Conservation (phyloP, 2,113 vertebrate species). For the Poeciliopsis prolifica region DNA sequence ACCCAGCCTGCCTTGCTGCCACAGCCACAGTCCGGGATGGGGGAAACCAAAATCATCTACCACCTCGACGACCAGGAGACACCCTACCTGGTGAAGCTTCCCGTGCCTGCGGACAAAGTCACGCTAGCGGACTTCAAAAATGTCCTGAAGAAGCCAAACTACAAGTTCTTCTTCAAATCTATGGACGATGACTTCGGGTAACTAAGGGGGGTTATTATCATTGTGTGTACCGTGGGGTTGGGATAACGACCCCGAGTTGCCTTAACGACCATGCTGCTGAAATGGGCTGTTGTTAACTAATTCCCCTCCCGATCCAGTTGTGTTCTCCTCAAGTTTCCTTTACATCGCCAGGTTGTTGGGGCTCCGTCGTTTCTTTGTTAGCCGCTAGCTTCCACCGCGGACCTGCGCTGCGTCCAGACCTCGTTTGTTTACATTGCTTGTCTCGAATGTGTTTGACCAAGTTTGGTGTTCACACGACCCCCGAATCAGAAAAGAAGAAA, state of each 20-base stretch:
- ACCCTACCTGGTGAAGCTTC: constrained; percentile 94
- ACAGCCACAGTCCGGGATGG: constrained; percentile 83
- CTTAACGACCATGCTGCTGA: background rate
- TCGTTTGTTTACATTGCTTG: constrained; percentile 76
- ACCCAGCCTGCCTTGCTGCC: constrained; percentile 71
- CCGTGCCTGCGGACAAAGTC: constrained; percentile 90
- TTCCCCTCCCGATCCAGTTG: constrained; percentile 10
- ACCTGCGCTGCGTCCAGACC: constrained; percentile 57
- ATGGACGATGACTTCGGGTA: constrained; percentile 99
- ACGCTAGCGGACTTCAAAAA: constrained; percentile 95
- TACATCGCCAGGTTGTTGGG: constrained; percentile 35
- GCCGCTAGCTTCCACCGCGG: constrained; percentile 59
- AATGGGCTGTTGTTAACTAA: background rate
- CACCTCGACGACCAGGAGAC: constrained; percentile 98
- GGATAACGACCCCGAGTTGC: background rate
- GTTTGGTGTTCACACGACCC: constrained; percentile 45
- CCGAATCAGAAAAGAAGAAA: background rate
- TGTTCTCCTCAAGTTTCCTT: constrained; percentile 17
- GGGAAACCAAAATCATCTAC: constrained; percentile 98
- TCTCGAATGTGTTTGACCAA: constrained; percentile 31
- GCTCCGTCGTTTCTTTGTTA: constrained; percentile 70
- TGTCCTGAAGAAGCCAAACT: constrained; percentile 94
- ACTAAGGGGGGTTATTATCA: constrained; percentile 57
- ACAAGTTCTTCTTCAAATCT: constrained; percentile 99
- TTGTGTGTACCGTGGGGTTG: constrained; percentile 7